A percentile compares a stretch with the other conserved stretches of the same genome.
Conservation (phyloP, 2,888 invertebrate species). For the Trissolcus japonicus region DNA sequence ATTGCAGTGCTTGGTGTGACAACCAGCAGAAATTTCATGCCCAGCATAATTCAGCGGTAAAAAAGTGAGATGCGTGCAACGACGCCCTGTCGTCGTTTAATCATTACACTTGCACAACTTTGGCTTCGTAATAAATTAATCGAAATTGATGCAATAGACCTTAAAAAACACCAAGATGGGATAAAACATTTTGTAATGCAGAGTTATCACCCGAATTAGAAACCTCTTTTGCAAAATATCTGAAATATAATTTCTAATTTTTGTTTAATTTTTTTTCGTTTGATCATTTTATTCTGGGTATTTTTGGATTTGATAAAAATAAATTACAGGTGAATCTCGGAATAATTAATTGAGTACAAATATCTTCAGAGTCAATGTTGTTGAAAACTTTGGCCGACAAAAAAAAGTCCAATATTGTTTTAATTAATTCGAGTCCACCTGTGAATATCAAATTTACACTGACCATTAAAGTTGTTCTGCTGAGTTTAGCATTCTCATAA, state of each 20-base stretch:
- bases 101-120: conserved; percentile 7
- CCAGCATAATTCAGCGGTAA: not conserved
- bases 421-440: too few relatives aligned
- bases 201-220: not conserved
- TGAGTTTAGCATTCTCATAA: too few relatives aligned
- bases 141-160: not conserved
- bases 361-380: too few relatives aligned
- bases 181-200: not conserved
- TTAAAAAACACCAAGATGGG: not conserved
- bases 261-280: too few relatives aligned
- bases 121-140: not conserved
- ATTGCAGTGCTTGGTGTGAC: not conserved
- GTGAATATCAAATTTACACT: too few relatives aligned
- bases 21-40: not conserved
- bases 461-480: too few relatives aligned
- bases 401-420: too few relatives aligned
- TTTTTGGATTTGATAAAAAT: too few relatives aligned
- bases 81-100: not conserved
- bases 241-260: not conserved
- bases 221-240: not conserved
- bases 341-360: too few relatives aligned
- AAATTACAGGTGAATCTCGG: too few relatives aligned
- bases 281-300: too few relatives aligned
- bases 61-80: not conserved
- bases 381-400: too few relatives aligned